Conservation (phyloP, 2,113 vertebrate genomes). For the Sterna hirundo region DNA sequence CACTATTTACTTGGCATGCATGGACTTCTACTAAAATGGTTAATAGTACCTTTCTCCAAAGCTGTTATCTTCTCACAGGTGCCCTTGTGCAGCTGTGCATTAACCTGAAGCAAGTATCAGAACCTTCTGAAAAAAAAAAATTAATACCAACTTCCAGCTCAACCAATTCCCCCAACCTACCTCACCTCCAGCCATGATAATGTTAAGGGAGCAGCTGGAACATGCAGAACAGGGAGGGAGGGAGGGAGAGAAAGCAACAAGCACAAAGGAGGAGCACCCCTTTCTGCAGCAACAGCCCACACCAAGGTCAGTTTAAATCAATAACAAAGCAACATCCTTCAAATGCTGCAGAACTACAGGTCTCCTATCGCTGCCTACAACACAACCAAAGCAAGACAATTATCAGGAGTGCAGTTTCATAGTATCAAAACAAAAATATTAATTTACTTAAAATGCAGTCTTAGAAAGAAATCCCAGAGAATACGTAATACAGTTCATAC, state of each 20-base stretch:
- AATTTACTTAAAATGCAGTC: neutral
- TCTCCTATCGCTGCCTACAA: neutral
- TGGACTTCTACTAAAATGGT: neutral
- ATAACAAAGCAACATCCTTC: neutral
- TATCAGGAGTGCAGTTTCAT: accelerated
- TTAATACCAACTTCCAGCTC: neutral
- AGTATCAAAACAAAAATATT: neutral
- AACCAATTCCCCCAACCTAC: neutral
- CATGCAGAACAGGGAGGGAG: neutral
- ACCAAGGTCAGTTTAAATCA: neutral
- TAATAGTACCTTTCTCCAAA: neutral
- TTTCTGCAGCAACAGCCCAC: neutral
- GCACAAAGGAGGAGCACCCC: neutral
- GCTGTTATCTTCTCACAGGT: neutral
- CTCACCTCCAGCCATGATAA: neutral
- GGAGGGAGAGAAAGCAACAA: neutral
- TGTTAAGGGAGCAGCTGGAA: neutral
- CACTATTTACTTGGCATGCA: neutral
- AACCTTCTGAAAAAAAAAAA: neutral
- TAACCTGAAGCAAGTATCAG: neutral
- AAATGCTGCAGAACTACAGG: neutral
- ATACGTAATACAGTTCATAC: neutral
- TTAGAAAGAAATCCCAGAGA: neutral
- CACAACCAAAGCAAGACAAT: neutral
- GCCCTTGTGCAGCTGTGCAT: neutral